Conservation (phyloP, 2,113 vertebrate species). For the Hemicordylus capensis region DNA sequence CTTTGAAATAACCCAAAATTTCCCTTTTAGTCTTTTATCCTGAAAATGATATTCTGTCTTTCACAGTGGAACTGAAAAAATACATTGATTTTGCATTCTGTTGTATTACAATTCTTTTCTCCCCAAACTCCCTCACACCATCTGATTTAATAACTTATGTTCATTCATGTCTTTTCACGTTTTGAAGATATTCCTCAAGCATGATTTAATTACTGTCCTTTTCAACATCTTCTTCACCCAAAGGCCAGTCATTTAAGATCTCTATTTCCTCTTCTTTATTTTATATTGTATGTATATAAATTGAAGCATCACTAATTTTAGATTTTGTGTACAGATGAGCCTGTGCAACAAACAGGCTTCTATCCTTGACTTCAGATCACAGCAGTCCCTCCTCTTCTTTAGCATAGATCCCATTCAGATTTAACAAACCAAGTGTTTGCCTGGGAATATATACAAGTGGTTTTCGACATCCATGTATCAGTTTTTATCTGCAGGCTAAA, state of each 20-base stretch:
- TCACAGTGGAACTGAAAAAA: background rate
- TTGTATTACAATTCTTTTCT: slow-evolving; percentile 10
- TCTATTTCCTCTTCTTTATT: slow-evolving; percentile 38
- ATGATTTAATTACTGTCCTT: slow-evolving; percentile 68
- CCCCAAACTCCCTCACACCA: background rate
- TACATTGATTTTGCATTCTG: slow-evolving; percentile 11
- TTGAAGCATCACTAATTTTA: slow-evolving; percentile 54
- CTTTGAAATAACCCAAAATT: no score
- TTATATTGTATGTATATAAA: slow-evolving; percentile 19
- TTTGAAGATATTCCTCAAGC: slow-evolving; percentile 66
- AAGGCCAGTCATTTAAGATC: slow-evolving; percentile 40
- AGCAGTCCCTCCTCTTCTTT: slow-evolving; percentile 27
- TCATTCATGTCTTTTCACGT: slow-evolving; percentile 45
- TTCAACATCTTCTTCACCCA: slow-evolving; percentile 55
- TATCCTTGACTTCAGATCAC: slow-evolving; percentile 37
- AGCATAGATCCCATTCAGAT: background rate
- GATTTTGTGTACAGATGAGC: slow-evolving; percentile 47
- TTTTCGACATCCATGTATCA: background rate
- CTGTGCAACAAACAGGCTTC: background rate
- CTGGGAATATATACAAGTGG: background rate
- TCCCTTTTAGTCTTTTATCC: no score
- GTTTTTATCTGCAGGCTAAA: background rate
- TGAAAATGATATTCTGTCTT: no score
- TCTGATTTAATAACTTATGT: slow-evolving; percentile 5
- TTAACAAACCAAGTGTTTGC: slow-evolving; percentile 8